Base-by-base conservation (phyloP, 1,140 invertebrate genomes). In the Heliconius nattereri region DNA sequence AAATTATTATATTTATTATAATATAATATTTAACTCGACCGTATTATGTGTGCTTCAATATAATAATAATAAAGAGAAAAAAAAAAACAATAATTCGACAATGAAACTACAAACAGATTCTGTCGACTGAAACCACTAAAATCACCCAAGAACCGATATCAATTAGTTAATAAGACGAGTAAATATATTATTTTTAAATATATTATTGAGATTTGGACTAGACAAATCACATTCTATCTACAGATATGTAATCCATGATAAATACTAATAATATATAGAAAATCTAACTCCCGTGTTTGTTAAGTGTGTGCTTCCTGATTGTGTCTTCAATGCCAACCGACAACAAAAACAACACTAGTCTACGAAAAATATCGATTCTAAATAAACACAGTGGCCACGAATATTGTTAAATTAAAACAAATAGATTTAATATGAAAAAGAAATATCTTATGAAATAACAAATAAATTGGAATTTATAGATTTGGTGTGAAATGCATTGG, bases 211-310 rank as follows among this genome's bases (percentile, higher is more conserved):
- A 92, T 93, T 93, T 93, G 92, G 91, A 93, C 93, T 94, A 94
- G 91, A 92, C 90, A 91, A 94, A 94, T 90, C 92, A 94, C 93
- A 90, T 93, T 91, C 92, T 94, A 94, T 93, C 92, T 94, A 94
- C 90, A 94, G 93, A 94, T 94, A 94, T 94, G 93, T 94, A 91
- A 93, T 93, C 92, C 90, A 94, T 93, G 92, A 94, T 94, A 93
- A 94, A 92, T 90, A 86, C 89, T 93, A 93, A 92, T 93, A 93
- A 92, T 90, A 93, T 91, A 89, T 91, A 92, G 87, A 92, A 93
- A 93, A 90, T 93, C 90, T 93, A 92, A 90, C 78, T 89, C 86
- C 85, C 88, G 88, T 92, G 89, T 87, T 84, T 81, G 82, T 89
- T 83, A 84, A 81, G 86, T 90, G 86, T 88, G 89, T 92, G 91